These are phyloP conservation scores for Leptinotarsa lineolata DNA, from an alignment of 1,140 invertebrate genomes.

Conservation along the genomic window DNA sequence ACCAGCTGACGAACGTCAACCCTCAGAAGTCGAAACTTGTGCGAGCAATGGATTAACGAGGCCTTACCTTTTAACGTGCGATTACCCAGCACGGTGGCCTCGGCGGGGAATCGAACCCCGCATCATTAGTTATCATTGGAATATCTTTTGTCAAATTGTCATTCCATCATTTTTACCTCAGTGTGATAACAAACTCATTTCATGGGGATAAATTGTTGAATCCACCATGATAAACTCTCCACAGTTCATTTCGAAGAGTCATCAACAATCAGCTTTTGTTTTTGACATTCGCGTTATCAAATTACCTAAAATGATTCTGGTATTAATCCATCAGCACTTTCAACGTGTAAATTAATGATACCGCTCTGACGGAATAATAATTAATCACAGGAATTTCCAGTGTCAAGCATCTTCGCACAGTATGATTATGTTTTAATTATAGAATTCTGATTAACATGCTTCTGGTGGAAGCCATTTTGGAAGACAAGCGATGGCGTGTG, in stretches of 20 bases:
- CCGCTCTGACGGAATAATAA: constrained; percentile 30
- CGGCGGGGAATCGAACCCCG: too few relatives aligned
- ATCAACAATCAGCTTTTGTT: constrained; percentile 10
- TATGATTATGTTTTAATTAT: constrained; percentile 44
- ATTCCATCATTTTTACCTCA: too few relatives aligned
- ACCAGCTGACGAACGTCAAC: too few relatives aligned
- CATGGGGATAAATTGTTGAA: too few relatives aligned
- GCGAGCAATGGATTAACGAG: too few relatives aligned
- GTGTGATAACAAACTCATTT: too few relatives aligned
- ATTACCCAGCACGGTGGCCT: too few relatives aligned
- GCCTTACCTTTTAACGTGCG: too few relatives aligned
- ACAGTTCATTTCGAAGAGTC: background rate
- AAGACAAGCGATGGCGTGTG: background rate
- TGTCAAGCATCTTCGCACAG: constrained; percentile 24
- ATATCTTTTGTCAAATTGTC: too few relatives aligned
- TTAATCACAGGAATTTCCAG: constrained; percentile 40
- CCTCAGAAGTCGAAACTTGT: too few relatives aligned
- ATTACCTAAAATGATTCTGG: constrained; percentile 15
- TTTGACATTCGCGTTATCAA: constrained; percentile 15
- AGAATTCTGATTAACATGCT: constrained; percentile 36
- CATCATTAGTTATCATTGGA: too few relatives aligned
- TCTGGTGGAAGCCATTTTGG: background rate
- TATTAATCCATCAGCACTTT: constrained; percentile 15
- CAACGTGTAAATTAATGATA: constrained; percentile 23
- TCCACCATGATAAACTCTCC: background rate